Evolutionary conservation across 2,113 vertebrate species (phyloP).

Genomic region (Morone chrysops): DNA sequence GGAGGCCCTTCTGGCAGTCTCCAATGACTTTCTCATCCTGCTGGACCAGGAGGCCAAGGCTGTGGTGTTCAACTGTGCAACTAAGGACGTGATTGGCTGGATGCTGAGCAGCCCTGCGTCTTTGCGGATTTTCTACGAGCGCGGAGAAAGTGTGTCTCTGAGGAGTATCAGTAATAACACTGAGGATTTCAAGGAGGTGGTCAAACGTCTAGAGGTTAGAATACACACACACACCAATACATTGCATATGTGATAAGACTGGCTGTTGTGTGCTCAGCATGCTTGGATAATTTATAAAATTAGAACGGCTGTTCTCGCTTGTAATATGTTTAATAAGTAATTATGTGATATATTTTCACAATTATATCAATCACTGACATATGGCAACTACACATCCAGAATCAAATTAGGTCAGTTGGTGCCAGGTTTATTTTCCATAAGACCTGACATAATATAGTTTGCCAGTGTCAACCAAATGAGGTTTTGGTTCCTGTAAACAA

Average conservation of each 20-base stretch:
- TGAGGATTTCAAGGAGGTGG: conserved; percentile 97
- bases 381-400: not conserved
- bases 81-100: conserved; percentile 97
- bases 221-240: not conserved
- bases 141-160: conserved; percentile 92
- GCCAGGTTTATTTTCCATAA: not conserved
- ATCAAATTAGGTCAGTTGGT: not conserved
- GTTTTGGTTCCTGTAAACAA: not conserved
- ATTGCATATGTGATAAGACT: not conserved
- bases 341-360: not conserved
- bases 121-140: conserved; percentile 96
- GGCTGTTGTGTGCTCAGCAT: not conserved
- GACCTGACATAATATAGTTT: not conserved
- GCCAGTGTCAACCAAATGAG: not conserved
- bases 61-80: conserved; percentile 96
- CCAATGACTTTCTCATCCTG: conserved; percentile 94
- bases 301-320: not conserved
- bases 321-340: not conserved
- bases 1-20: conserved; percentile 92
- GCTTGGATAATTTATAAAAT: not conserved
- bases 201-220: conserved; percentile 96
- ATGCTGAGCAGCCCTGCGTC: conserved; percentile 90
- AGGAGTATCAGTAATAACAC: conserved; percentile 91
- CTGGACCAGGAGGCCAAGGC: conserved; percentile 94
- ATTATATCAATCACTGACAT: not conserved